Evolutionary conservation across 1,140 invertebrate species (phyloP), one percentile per base, ranked within the genome.

Genomic region (Drosophila busckii): DNA sequence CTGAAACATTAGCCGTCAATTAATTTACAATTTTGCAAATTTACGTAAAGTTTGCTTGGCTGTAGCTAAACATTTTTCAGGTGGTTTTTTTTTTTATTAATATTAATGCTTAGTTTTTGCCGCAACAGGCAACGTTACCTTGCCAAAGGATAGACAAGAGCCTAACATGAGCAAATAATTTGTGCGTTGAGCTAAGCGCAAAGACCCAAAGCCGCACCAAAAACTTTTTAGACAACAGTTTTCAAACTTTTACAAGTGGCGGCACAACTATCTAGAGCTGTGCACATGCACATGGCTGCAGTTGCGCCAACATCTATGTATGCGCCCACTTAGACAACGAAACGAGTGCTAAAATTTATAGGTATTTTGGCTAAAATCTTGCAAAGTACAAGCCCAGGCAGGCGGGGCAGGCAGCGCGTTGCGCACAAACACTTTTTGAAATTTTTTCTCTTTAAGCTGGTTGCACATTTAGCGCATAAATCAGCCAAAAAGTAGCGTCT

Each of bases 261-360:
- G 35, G 12, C 5, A 22, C 52, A 38, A 55, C 50, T 68, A 42
- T 49, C 55, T 56, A 42, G 45, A 32, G 52, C 9, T 52, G 52
- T 54, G 62, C n/a, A n/a, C n/a, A 48, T 56, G 62, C 15, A 44
- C 40, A 49, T 58, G 28, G 20, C 46, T 42, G 58, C 48, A 49
- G 48, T 31, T 45, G 48, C 31, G 31, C 46, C 40, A 80, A 56
- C 49, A 64, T n/a, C n/a, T n/a, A n/a, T 61, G 68, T 80, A 65
- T 64, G 68, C 82, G 75, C 73, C 73, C 73, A 82, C 73, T 78
- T 78, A 78, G 58, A 78, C 73, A 82, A 56, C 45, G 68, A n/a
- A 78, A 68, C 49, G 73, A 80, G 73, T 82, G n/a, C n/a, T 82
- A 70, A 82, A 80, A 80, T 80, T 80, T 80, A 80, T 80, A 75